Base-by-base conservation (phyloP, 1,140 invertebrate species). In the Panagrolaimus sp. region DNA sequence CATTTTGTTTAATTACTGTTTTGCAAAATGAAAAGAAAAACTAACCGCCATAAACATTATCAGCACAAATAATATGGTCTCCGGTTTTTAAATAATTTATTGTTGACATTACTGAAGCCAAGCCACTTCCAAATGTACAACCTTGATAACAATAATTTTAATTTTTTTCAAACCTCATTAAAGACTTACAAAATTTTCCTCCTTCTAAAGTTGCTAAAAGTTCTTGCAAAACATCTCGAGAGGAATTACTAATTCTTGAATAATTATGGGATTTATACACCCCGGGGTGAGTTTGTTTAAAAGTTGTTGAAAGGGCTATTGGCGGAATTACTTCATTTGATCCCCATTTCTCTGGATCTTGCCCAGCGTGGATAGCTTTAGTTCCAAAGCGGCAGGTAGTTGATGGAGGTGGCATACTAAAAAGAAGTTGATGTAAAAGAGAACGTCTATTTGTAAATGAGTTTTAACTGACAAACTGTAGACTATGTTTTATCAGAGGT, bases 261-360 rank as follows among this genome's bases (percentile, higher is more conserved):
- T 76, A 76, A 32, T 74, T 72, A 24, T 75, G 67, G 10, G 91
- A 91, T 64, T 87, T 87, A 74, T 90, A 88, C 82, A 92, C 84
- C 21, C 87, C 91, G 12, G 94, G 94, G 32, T 85, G 89, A 76
- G 88, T 87, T 84, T 98, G 95, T 81, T 92, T 91, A 84, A 92
- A 99, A 63, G 95, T 98, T 12, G 96, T 94, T 0, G 94, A 89
- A 78, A 91, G 87, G 5, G 91, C 90, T 75, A 98, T 90, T 1
- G 92, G 93, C n/a, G 93, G 89, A 43, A 98, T 89, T 14, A 98
- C 90, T 63, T 90, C 14, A 6, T 26, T 21, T 2, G 14, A n/a
- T 12, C n/a, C 21, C 52, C 52, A 58, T 21, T 28, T 21, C 28
- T 58, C 52, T 1, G 52, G 52, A 14, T n/a, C 52, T 24, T 12